A percentile compares a stretch with the other conserved stretches of the same genome.
These are phyloP conservation scores for Notoglanidium macrostoma DNA, from an alignment of 2,797 vertebrate species.

Conservation along the genomic window DNA sequence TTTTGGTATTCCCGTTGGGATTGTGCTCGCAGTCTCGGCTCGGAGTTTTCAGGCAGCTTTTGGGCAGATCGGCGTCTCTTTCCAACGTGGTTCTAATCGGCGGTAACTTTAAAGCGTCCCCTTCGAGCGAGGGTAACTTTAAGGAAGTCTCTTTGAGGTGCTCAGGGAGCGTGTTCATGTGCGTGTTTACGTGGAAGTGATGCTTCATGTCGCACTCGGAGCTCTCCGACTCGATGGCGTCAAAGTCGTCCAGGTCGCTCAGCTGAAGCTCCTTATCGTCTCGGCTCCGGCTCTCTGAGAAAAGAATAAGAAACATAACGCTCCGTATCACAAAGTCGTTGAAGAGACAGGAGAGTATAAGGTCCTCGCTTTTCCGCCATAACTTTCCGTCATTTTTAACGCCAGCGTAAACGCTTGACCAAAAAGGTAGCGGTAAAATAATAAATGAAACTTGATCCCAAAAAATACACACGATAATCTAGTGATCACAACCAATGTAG, in stretches of 20 bases:
- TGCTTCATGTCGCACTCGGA: conserved; percentile 90
- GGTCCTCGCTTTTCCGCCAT: not conserved
- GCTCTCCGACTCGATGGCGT: conserved; percentile 87
- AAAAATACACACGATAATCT: not conserved
- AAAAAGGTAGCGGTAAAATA: not conserved
- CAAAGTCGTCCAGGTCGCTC: conserved; percentile 94
- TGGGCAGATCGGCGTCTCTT: conserved; percentile 78
- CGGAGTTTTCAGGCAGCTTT: conserved; percentile 83
- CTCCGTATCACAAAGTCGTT: not conserved
- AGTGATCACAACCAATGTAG: not conserved
- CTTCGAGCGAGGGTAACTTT: conserved; percentile 76
- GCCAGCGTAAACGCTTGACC: too few species aligned
- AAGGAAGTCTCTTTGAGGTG: conserved; percentile 76
- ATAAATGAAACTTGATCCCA: not conserved
- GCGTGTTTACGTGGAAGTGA: conserved; percentile 80
- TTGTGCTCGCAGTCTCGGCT: conserved; percentile 77
- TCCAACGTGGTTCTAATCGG: conserved; percentile 64
- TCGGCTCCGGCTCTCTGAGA: conserved; percentile 80
- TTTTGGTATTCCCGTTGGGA: conserved; percentile 77
- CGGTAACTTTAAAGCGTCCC: conserved; percentile 76
- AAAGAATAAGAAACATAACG: conserved; percentile 13
- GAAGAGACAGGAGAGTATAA: not conserved
- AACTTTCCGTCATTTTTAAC: not conserved
- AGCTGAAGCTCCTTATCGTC: conserved; percentile 91
- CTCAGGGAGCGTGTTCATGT: conserved; percentile 77